These are phyloP conservation scores for Echiichthys vipera DNA, from an alignment of 2,797 vertebrate species.

Conservation along the genomic window DNA sequence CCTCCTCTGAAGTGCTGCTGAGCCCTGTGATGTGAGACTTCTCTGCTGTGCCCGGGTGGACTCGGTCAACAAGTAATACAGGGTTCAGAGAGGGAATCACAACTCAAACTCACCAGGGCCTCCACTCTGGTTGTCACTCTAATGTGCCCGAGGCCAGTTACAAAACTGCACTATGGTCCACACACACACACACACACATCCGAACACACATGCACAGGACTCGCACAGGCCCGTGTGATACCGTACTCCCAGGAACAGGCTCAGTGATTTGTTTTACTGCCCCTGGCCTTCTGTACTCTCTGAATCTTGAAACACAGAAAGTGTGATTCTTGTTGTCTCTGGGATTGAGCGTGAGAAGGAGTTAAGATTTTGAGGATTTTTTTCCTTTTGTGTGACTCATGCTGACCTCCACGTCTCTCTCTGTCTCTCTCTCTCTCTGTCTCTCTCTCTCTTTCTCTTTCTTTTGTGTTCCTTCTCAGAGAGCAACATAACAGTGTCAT, in stretches of 20 bases:
- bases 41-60: constrained; percentile 49
- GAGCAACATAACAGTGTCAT: constrained; percentile 93
- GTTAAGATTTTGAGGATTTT: constrained; percentile 23
- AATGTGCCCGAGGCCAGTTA: constrained; percentile 59
- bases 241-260: constrained; percentile 32
- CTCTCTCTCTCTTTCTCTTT: background rate
- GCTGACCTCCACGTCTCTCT: constrained; percentile 3
- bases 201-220: constrained; percentile 20
- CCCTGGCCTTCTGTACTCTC: constrained; percentile 36
- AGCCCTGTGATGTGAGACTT: constrained; percentile 68
- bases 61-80: constrained; percentile 54
- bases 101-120: constrained; percentile 38
- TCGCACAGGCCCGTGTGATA: constrained; percentile 14
- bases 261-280: constrained; percentile 51
- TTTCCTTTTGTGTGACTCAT: background rate
- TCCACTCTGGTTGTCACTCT: constrained; percentile 43
- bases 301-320: constrained; percentile 38
- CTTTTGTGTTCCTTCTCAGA: constrained; percentile 74
- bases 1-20: constrained; percentile 64
- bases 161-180: constrained; percentile 13
- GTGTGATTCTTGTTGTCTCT: constrained; percentile 36
- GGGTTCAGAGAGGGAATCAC: constrained; percentile 53
- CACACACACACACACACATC: constrained; percentile 5
- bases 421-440: constrained; percentile 6
- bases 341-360: background rate